Conservation (phyloP, 2,113 vertebrate species). For the Trachemys scripta region DNA sequence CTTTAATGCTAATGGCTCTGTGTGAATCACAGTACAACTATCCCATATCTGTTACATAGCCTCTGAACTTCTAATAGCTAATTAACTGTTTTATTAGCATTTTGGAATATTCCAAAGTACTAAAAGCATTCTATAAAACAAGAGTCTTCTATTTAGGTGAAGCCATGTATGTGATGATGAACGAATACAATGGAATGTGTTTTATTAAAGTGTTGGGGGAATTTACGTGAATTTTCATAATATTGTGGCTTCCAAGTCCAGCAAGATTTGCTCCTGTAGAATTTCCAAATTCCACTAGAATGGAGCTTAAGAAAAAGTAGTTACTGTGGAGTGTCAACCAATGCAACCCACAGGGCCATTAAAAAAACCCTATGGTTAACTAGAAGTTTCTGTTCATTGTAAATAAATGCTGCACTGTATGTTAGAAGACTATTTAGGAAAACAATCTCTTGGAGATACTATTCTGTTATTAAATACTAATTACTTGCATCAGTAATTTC, state of each 20-base stretch:
- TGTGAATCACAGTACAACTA: not conserved
- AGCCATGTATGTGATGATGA: not conserved
- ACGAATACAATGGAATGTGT: not conserved
- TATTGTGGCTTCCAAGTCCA: not conserved
- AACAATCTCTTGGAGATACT: not conserved
- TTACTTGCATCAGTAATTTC: not conserved
- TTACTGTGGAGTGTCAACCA: not conserved
- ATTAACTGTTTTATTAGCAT: not conserved
- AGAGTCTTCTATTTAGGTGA: not conserved
- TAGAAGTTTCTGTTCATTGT: not conserved
- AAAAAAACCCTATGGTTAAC: not conserved
- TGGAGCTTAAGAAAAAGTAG: not conserved
- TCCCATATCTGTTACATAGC: not conserved
- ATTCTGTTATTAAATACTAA: not conserved
- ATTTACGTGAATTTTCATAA: not conserved
- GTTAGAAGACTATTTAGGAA: not conserved
- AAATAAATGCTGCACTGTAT: not conserved
- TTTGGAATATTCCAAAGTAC: not conserved
- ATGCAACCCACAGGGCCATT: not conserved
- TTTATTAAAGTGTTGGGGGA: not conserved
- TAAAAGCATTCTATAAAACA: not conserved
- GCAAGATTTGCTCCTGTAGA: not conserved
- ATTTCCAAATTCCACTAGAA: not conserved
- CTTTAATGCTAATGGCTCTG: not conserved
- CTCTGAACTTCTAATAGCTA: not conserved